Conservation (phyloP, 2,797 vertebrate genomes). For the Sitta carolinensis region DNA sequence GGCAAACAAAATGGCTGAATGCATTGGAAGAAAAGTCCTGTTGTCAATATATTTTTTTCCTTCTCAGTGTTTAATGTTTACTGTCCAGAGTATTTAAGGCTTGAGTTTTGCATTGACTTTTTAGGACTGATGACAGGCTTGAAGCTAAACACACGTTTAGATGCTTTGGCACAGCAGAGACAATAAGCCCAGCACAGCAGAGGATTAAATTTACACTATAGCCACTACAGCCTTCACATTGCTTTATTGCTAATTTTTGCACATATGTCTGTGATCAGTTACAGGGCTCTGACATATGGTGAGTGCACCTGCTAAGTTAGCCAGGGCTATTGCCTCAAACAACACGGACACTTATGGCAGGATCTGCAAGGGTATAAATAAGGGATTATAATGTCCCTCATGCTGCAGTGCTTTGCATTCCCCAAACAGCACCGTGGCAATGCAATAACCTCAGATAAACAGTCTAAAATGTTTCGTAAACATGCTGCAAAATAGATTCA, state of each 20-base stretch:
- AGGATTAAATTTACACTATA: background rate
- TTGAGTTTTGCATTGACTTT: slow-evolving; percentile 26
- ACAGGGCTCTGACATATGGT: slow-evolving; percentile 32
- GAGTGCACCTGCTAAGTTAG: slow-evolving; percentile 34
- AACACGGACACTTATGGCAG: background rate
- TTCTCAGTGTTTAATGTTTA: slow-evolving; percentile 10
- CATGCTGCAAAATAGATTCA: background rate
- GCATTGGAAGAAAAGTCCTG: background rate
- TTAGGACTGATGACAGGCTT: slow-evolving; percentile 40
- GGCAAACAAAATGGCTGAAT: background rate
- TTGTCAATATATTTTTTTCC: background rate
- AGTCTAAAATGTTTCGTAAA: background rate
- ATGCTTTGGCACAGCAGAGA: slow-evolving; percentile 27
- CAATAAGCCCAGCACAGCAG: slow-evolving; percentile 30
- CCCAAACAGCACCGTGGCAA: background rate
- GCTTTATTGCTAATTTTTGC: slow-evolving; percentile 51
- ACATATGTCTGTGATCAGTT: slow-evolving; percentile 43
- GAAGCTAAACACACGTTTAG: slow-evolving; percentile 4
- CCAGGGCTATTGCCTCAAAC: background rate
- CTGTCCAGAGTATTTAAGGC: background rate
- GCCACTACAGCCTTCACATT: background rate
- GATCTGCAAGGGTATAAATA: background rate
- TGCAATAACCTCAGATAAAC: background rate
- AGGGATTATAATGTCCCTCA: background rate
- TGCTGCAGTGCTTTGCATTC: background rate